Evolutionary conservation across 2,888 invertebrate species (phyloP), one percentile per base, ranked within the genome.

Genomic region (Drosophila macrospina): DNA sequence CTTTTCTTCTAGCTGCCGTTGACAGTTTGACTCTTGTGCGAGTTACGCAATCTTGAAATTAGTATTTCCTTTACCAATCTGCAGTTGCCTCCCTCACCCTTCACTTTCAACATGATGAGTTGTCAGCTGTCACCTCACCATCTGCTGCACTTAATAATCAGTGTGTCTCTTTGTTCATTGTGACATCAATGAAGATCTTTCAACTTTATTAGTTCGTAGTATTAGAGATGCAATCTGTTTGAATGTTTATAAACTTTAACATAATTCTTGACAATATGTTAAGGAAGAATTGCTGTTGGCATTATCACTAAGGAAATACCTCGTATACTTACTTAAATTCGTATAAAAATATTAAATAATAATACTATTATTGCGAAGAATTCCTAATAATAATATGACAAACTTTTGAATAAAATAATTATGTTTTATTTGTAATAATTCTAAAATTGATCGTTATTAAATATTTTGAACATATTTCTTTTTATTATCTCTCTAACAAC

Each of bases 1-100:
- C 45, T 62, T 66, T 62, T 59, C 45, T 45, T 56, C 28, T 69
- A 34, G 50, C 80, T 85, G 87, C 36, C 65, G 85, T 34, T 88
- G 84, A 85, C 89, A 88, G 85, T 65, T 88, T 87, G 81, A 84
- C 82, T 86, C 80, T 52, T 75, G 72, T 69, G 76, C 66, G 56
- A 60, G 82, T 69, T 69, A 67, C 77, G 66, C 86, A 71, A 80
- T 88, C 67, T 72, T n/a, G 15, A 65, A 70, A 80, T 88, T 71
- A 80, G 63, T 75, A 57, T 44, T 69, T 48, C 24, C 36, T 72
- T 45, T 36, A 16, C 30, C 51, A 73, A 73, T 57, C 41, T 60
- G 48, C 54, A 61, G 16, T 34, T 36, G 6, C 28, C 57, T n/a
- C 7, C 52, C 20, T 11, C 41, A 8, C 7, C 5, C 16, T 13